Base-by-base conservation (phyloP, 2,888 invertebrate genomes). In the Belgica antarctica region DNA sequence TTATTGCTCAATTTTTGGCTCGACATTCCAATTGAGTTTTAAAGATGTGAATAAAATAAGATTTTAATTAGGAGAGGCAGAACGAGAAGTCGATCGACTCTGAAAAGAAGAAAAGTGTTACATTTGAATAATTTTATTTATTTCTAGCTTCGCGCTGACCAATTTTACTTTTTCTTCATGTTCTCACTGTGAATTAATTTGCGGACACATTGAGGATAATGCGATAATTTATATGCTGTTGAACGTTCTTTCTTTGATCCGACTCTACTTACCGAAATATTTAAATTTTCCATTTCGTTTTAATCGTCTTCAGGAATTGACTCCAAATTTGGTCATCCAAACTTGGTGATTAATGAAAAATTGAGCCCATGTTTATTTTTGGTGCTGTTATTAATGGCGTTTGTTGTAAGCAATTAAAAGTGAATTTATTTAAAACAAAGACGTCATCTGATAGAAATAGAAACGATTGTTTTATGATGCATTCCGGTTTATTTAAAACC, bases 151-250 rank as follows among this genome's bases (percentile, higher is more conserved):
- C 22, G 17, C 22, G 52, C 22, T 7, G 52, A 52, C 17, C 52
- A 52, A 10, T 52, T 52, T 52, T 52, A 19, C 22, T 52, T 22
- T 52, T 12, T 2, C 41, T 47, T 66, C 46, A 25, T 62, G 15
- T 62, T 17, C 59, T 61, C 25, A 70, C 59, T 70, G 70, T 70
- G 59, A 70, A 70, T 70, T 70, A 70, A 70, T 70, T 70, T 61
- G 70, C 61, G 41, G 61, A 70, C 70, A 70, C 70, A 34, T 57
- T 57, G 47, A 27, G 22, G 7, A 57, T 68, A 68, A 34, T 68
- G 47, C 52, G 68, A 68, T 68, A 68, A 68, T 68, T 68, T 68
- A 68, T 68, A 52, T 24, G 28, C 68, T 68, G 68, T 57, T 68
- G 47, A 68, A 57, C 31, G 52, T 68, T 68, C 22, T 34, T 57